Percentiles rank a stretch among this genome's conserved stretches.
phyloP scores from a whole-genome alignment of 2,797 vertebrate genomes.

The Strix occidentalis region DNA sequence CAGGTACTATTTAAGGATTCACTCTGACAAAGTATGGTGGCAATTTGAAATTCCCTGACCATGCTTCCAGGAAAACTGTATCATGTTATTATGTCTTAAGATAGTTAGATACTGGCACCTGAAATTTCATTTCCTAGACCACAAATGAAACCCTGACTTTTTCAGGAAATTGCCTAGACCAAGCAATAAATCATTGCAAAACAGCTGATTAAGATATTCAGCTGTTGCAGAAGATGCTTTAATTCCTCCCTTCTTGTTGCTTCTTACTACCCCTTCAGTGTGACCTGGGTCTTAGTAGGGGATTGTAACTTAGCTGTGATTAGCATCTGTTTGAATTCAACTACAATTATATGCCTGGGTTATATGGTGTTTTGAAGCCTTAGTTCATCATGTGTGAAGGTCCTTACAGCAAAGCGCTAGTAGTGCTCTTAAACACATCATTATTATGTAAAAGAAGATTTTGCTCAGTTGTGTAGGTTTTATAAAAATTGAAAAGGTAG shows the following conservation, averaged over 20 bases:
- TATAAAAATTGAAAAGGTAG: not conserved
- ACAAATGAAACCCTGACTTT: not conserved
- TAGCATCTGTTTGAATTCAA: not conserved
- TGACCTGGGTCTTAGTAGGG: not conserved
- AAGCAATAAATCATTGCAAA: not conserved
- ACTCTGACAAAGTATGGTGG: not conserved
- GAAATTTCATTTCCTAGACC: not conserved
- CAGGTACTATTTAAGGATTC: not conserved
- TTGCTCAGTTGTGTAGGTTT: not conserved
- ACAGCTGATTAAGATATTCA: not conserved
- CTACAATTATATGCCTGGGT: not conserved
- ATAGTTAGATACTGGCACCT: not conserved
- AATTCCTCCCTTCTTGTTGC: not conserved
- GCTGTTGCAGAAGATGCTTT: not conserved
- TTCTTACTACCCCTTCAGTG: not conserved
- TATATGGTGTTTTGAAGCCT: not conserved
- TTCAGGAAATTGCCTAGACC: not conserved
- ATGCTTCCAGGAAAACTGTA: not conserved
- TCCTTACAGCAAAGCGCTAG: not conserved
- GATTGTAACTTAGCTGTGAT: not conserved
- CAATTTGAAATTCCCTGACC: not conserved
- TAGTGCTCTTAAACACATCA: not conserved
- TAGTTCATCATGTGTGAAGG: not conserved
- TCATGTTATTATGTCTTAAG: not conserved
- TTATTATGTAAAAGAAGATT: not conserved